A percentile compares a stretch with the other conserved stretches of the same genome.
Conservation (phyloP, 2,888 invertebrate genomes). For the Axea sp. region DNA sequence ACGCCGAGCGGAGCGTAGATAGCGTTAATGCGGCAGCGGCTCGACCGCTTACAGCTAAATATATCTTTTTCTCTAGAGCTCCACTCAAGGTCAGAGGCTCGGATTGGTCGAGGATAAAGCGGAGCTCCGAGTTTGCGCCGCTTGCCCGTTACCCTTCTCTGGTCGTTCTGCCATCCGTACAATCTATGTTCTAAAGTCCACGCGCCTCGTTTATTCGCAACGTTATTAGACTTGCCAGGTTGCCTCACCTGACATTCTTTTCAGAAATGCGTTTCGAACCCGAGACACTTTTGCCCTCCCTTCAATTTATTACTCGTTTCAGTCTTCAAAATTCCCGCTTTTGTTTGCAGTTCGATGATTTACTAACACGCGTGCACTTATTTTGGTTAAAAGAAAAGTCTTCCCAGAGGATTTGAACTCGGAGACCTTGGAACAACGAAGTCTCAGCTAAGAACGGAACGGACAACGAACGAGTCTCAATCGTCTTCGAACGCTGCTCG, state of each 20-base stretch:
- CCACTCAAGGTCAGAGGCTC: conserved; percentile 66
- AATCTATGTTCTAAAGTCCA: conserved; percentile 58
- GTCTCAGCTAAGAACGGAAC: background rate
- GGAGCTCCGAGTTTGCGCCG: conserved; percentile 63
- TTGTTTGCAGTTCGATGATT: conserved; percentile 5
- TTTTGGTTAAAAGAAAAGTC: no score
- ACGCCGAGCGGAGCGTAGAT: conserved; percentile 50
- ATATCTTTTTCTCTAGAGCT: conserved; percentile 66
- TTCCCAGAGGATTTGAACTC: conserved; percentile 40
- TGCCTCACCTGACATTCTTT: conserved; percentile 61
- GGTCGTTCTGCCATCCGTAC: conserved; percentile 59
- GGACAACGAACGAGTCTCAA: no score
- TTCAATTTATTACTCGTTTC: conserved; percentile 1
- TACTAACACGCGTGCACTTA: no score
- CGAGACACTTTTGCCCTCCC: background rate
- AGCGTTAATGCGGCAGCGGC: conserved; percentile 61
- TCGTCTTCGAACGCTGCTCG: no score
- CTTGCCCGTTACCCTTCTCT: conserved; percentile 57
- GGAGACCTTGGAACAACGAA: conserved; percentile 11
- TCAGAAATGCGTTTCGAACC: conserved; percentile 20
- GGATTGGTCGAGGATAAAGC: conserved; percentile 65
- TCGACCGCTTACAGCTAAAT: conserved; percentile 66
- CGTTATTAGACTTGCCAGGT: conserved; percentile 60
- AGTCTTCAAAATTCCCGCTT: background rate
- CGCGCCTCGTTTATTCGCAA: conserved; percentile 61